Base-by-base conservation (phyloP, 2,113 vertebrate species). In the Sorex araneus region DNA sequence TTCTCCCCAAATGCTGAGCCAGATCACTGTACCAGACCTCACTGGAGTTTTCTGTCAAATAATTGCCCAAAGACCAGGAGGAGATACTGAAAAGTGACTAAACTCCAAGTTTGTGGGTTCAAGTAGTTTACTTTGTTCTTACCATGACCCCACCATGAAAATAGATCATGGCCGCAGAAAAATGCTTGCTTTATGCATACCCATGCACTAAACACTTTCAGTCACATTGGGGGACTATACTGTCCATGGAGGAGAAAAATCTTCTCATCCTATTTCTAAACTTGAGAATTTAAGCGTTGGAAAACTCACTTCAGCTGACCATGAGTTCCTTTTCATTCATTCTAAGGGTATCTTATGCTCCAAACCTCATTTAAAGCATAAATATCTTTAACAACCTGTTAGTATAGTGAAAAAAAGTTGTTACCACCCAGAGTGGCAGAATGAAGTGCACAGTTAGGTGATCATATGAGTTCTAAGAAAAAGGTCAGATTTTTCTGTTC, bases 1-100 rank as follows among this genome's bases (percentile, higher is more conserved):
- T 28, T 3, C 64, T 66, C 76, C 15, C 1, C 0, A 1, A 0
- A 27, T 9, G 16, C 6, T 1, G 21, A 8, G 3, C 12, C 8
- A 66, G 40, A 0, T 28, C 8, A 0, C 6, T 1, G 0, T 0
- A 2, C 13, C 6, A 16, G 1, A 3, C 36, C 25, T 36, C 4
- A 1, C 21, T 21, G 28, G 69, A 11, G n/a, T 50, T 79, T 50
- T 21, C 63, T 25, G n/a, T 40, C 25, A 63, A 63, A 30, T 30
- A 11, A 66, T 30, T 11, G 25, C 64, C 28, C 3, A 25, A 66
- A 28, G 27, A 6, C 64, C 8, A 3, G 28, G 27, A 66, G 27
- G 3, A 66, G 64, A 66, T 15, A 9, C 43, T 7, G 76, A 57
- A 28, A 21, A 15, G 25, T 0, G 10, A 7, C 36, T 11, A 1